Conservation (phyloP, 2,888 invertebrate genomes). For the Chalcosyrphus nemorum region DNA sequence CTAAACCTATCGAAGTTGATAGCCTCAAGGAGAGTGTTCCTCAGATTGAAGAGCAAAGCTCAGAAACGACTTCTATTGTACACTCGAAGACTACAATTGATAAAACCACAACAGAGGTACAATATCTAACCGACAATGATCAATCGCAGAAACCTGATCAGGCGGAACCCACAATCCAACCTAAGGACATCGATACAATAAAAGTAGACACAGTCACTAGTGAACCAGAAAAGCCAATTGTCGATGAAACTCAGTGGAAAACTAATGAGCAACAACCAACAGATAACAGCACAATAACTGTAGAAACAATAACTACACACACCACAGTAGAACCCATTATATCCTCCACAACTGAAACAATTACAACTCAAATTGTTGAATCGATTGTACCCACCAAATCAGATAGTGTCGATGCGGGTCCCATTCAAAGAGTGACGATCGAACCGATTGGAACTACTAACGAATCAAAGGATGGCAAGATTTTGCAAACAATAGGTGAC, state of each 20-base stretch:
- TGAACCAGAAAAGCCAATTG: neutral
- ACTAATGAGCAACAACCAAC: neutral
- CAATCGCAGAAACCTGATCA: neutral
- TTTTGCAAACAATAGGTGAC: conserved; percentile 82
- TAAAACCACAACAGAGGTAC: neutral
- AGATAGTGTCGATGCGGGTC: conserved; percentile 4
- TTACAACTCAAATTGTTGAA: neutral
- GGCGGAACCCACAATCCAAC: neutral
- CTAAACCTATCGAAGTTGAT: neutral
- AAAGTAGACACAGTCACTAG: neutral
- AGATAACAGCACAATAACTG: neutral
- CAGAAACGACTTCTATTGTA: neutral
- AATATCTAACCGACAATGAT: neutral
- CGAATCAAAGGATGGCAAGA: conserved; percentile 10
- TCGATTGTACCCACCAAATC: neutral
- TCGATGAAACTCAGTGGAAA: neutral
- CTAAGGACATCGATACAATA: neutral
- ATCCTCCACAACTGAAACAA: neutral
- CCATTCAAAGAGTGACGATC: neutral
- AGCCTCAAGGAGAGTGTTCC: neutral
- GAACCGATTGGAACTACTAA: neutral
- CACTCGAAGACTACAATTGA: neutral
- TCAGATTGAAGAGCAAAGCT: neutral
- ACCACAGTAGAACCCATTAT: too few relatives aligned
- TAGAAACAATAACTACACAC: neutral